Conservation (phyloP, 2,113 vertebrate genomes). For the Lasiurus cinereus region DNA sequence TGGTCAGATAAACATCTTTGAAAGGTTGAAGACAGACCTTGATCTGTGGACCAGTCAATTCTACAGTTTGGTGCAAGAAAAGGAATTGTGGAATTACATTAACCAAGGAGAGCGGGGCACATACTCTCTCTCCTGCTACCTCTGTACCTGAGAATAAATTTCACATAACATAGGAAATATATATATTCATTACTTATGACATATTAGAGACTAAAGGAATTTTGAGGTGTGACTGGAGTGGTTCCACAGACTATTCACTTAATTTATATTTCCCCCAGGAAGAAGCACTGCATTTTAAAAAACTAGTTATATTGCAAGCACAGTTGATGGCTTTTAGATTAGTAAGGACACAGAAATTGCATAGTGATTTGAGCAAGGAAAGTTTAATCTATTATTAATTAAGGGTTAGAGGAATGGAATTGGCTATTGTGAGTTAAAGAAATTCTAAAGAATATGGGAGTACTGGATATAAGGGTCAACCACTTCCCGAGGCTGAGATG, state of each 20-base stretch:
- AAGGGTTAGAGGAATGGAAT: neutral
- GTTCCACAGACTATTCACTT: neutral
- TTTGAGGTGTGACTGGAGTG: neutral
- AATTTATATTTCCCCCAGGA: neutral
- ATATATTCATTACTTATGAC: neutral
- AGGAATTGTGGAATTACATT: neutral
- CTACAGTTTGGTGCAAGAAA: neutral
- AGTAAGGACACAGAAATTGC: conserved; percentile 20
- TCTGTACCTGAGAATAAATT: conserved; percentile 13
- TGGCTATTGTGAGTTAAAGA: neutral
- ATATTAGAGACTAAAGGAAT: neutral
- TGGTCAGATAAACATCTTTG: neutral
- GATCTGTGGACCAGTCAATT: neutral
- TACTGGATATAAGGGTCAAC: neutral
- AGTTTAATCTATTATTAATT: neutral
- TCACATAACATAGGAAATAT: neutral
- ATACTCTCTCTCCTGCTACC: neutral
- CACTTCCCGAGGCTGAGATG: neutral
- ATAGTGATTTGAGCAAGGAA: conserved; percentile 14
- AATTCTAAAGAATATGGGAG: neutral
- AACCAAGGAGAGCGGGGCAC: neutral
- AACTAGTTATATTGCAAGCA: conserved; percentile 20
- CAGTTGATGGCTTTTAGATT: neutral
- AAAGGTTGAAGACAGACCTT: neutral
- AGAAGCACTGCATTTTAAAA: neutral